Percentiles rank a stretch among this genome's conserved stretches.
Conservation (phyloP, 2,113 vertebrate genomes). For the Bubo scandiacus region DNA sequence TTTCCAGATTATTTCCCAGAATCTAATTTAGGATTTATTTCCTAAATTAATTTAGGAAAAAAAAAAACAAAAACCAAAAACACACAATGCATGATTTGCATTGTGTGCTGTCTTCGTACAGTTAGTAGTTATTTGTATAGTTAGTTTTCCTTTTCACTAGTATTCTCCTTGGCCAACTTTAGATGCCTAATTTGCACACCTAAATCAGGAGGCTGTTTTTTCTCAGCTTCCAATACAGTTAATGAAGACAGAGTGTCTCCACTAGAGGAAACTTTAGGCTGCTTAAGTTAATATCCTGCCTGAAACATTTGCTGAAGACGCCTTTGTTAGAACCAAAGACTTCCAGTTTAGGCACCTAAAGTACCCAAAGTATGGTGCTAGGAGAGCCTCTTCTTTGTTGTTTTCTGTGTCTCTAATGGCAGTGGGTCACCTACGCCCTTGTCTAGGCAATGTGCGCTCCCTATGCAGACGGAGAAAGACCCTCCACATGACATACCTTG, state of each 20-base stretch:
- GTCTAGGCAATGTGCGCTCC: neutral
- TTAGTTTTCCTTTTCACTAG: neutral
- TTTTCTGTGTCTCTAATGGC: neutral
- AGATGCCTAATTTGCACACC: neutral
- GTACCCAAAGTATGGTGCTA: neutral
- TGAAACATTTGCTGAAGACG: neutral
- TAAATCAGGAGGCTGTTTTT: neutral
- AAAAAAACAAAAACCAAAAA: neutral
- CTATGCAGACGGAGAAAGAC: neutral
- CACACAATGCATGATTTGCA: neutral
- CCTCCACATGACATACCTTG: fast-evolving
- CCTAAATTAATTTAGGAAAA: neutral
- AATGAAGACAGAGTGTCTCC: neutral
- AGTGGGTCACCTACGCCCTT: neutral
- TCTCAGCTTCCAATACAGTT: neutral
- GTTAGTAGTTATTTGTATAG: neutral
- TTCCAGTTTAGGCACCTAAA: neutral
- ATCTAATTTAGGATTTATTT: neutral
- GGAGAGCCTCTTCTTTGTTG: neutral
- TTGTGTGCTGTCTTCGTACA: neutral
- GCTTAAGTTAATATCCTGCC: neutral
- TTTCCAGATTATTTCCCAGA: neutral
- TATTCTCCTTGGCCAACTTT: neutral
- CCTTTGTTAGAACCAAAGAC: neutral
- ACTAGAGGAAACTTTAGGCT: neutral